A percentile compares a stretch with the other conserved stretches of the same genome.
phyloP scores from a whole-genome alignment of 2,797 vertebrate genomes.

The Platyrinchus mystaceus region DNA sequence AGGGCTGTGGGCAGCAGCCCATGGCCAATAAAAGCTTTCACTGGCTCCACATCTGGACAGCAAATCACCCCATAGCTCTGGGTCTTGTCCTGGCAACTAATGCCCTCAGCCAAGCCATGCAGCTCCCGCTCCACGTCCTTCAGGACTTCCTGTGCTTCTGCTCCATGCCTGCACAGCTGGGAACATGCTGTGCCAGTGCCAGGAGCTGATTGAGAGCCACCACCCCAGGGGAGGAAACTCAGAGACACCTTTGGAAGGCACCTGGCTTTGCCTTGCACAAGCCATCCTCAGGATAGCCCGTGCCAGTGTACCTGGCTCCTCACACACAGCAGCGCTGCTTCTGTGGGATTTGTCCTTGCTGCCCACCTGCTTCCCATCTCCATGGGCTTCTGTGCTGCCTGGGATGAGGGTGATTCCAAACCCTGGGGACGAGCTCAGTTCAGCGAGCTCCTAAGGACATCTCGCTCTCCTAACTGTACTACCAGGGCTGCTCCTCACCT shows the following conservation, averaged over 20 bases:
- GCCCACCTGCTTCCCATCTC: background rate
- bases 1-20: background rate
- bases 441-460: background rate
- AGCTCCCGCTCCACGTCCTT: background rate
- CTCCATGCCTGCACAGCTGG: fast-evolving
- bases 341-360: background rate
- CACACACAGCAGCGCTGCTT: background rate
- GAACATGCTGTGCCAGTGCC: background rate
- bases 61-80: background rate
- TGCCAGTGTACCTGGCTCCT: background rate
- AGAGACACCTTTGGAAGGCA: background rate
- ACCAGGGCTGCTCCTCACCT: background rate
- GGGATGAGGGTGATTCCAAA: background rate
- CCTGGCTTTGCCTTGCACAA: background rate
- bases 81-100: background rate
- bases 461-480: background rate
- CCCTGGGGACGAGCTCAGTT: background rate
- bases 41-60: background rate
- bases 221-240: background rate
- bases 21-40: background rate
- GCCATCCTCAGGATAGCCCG: background rate
- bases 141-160: background rate
- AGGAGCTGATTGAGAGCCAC: background rate
- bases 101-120: background rate
- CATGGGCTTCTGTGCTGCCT: background rate